Percentiles rank a stretch among this genome's conserved stretches.
phyloP scores from a whole-genome alignment of 2,113 vertebrate genomes.

The Cromileptes altivelis region DNA sequence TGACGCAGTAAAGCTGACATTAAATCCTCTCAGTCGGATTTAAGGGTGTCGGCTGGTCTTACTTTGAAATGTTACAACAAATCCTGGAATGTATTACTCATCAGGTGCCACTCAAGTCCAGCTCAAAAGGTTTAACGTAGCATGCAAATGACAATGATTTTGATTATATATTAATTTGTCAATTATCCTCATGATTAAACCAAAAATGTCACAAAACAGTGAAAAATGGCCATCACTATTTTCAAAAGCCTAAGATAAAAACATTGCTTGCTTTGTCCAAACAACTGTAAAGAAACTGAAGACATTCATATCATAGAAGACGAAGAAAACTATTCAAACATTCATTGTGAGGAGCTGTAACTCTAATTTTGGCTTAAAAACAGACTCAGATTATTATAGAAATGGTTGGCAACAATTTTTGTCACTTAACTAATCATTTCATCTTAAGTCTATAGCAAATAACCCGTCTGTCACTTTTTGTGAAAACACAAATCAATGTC shows the following conservation, averaged over 20 bases:
- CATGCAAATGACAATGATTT: not conserved
- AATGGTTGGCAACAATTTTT: not conserved
- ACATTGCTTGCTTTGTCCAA: not conserved
- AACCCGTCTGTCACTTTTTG: not conserved
- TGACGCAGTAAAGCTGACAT: slow-evolving; percentile 14
- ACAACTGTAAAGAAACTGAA: not conserved
- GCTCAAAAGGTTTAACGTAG: not conserved
- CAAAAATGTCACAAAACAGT: not conserved
- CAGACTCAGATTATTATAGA: not conserved
- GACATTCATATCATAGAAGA: not conserved
- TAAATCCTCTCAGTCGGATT: slow-evolving; percentile 24
- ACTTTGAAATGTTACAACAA: slow-evolving; percentile 19
- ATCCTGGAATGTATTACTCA: slow-evolving; percentile 20
- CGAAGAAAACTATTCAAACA: not conserved
- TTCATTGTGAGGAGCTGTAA: not conserved
- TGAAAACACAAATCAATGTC: not conserved
- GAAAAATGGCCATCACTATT: not conserved
- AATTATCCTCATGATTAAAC: not conserved
- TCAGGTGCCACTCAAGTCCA: slow-evolving; percentile 16
- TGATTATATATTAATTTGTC: not conserved
- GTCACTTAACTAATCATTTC: not conserved
- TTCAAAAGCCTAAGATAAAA: not conserved
- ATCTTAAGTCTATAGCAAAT: not conserved
- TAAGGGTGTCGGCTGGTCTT: not conserved
- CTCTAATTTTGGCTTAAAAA: not conserved